phyloP scores from a whole-genome alignment of 2,888 invertebrate genomes.

The Apeira syringaria region DNA sequence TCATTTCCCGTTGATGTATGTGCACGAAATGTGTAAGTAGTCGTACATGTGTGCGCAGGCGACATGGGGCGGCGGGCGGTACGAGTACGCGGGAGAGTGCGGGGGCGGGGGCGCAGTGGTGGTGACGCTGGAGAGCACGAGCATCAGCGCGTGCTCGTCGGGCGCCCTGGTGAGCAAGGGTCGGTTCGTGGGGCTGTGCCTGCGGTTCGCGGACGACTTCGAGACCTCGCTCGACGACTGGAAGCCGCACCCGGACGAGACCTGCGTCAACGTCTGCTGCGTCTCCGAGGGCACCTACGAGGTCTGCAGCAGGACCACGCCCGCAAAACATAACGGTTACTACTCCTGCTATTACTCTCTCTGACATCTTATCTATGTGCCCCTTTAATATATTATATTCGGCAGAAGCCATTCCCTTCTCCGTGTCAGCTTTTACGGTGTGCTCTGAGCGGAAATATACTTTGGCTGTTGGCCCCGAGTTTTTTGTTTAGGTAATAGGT shows the following conservation, averaged over 20 bases:
- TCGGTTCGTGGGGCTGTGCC: conserved; percentile 94
- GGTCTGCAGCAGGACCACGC: conserved; percentile 96
- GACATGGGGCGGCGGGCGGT: conserved; percentile 32
- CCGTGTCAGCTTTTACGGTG: too few species aligned
- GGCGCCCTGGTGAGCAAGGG: conserved; percentile 94
- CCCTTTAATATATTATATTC: too few species aligned
- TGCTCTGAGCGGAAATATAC: too few species aligned
- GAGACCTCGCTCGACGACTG: conserved; percentile 98
- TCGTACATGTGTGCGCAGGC: conserved; percentile 24
- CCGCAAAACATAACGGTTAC: conserved; percentile 91
- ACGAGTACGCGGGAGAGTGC: conserved; percentile 84
- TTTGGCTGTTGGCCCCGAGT: too few species aligned
- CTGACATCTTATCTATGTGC: too few species aligned
- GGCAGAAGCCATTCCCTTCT: too few species aligned
- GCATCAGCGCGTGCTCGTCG: conserved; percentile 95
- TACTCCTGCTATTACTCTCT: too few species aligned
- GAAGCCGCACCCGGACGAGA: conserved; percentile 94
- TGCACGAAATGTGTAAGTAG: too few species aligned
- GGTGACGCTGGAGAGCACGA: conserved; percentile 97
- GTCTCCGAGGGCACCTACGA: conserved; percentile 99
- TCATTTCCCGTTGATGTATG: too few species aligned
- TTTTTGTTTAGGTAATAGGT: too few species aligned
- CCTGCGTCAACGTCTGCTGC: conserved; percentile 95
- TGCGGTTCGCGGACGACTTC: conserved; percentile 98
- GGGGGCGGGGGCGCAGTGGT: conserved; percentile 96